A percentile compares a stretch with the other conserved stretches of the same genome.
phyloP scores from a whole-genome alignment of 2,113 vertebrate genomes.

The Corythornis cristatus region DNA sequence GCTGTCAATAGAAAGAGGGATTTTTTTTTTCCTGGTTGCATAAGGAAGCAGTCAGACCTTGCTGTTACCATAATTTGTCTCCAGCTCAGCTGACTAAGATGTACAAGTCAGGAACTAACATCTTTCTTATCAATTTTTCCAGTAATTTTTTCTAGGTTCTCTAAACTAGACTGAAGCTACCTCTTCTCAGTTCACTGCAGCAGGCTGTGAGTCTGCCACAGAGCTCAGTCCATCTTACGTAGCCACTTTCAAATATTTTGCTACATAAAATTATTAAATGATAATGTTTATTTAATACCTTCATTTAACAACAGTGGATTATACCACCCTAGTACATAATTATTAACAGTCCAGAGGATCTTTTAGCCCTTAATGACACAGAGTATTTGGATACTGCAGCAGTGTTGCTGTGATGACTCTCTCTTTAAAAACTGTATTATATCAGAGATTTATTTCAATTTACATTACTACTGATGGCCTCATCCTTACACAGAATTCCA shows the following conservation, averaged over 20 bases:
- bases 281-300: not conserved
- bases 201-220: not conserved
- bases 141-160: not conserved
- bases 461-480: not conserved
- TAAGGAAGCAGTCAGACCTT: conserved; percentile 28
- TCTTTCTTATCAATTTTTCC: not conserved
- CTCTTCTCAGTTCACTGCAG: not conserved
- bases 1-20: not conserved
- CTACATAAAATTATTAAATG: not conserved
- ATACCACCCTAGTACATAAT: not conserved
- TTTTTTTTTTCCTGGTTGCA: not conserved
- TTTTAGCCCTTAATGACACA: not conserved
- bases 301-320: not conserved
- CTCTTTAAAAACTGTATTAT: not conserved
- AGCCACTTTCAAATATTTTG: not conserved
- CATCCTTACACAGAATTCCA: conserved; percentile 7
- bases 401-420: not conserved
- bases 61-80: conserved; percentile 1
- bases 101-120: not conserved
- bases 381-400: not conserved
- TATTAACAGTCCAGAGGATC: not conserved
- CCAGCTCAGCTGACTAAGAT: not conserved
- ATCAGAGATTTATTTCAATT: conserved; percentile 32
- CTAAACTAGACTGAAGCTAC: not conserved
- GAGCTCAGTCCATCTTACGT: not conserved